Percentiles rank a stretch among this genome's conserved stretches.
Conservation (phyloP, 2,113 vertebrate species). For the Leucosticte australis region DNA sequence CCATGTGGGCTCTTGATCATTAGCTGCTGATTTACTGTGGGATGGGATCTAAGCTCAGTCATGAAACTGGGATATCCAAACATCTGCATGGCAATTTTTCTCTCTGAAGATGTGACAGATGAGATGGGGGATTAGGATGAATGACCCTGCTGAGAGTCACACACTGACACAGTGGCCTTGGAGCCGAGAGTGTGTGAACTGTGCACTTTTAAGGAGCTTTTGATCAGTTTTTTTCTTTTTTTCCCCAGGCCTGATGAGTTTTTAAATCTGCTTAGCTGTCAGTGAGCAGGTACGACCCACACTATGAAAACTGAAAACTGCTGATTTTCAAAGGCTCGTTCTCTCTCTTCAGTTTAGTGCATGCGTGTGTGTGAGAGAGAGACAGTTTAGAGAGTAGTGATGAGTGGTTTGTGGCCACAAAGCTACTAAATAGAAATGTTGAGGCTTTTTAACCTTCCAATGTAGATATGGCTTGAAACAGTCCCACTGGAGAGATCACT, state of each 20-base stretch:
- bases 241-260: neutral
- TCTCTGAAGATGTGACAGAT: neutral
- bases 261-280: neutral
- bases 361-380: fast-evolving
- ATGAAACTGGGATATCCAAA: neutral
- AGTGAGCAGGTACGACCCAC: neutral
- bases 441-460: neutral
- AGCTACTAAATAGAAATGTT: neutral
- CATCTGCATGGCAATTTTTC: neutral
- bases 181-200: neutral
- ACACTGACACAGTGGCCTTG: neutral
- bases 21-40: neutral
- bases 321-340: neutral
- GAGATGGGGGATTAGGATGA: neutral
- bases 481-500: neutral
- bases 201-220: neutral
- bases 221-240: neutral
- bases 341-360: neutral
- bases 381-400: neutral
- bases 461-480: neutral
- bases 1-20: neutral
- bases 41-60: neutral
- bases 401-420: neutral
- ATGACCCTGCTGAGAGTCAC: fast-evolving
- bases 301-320: neutral